phyloP scores from a whole-genome alignment of 2,888 invertebrate species.

The Apodemia duryi region DNA sequence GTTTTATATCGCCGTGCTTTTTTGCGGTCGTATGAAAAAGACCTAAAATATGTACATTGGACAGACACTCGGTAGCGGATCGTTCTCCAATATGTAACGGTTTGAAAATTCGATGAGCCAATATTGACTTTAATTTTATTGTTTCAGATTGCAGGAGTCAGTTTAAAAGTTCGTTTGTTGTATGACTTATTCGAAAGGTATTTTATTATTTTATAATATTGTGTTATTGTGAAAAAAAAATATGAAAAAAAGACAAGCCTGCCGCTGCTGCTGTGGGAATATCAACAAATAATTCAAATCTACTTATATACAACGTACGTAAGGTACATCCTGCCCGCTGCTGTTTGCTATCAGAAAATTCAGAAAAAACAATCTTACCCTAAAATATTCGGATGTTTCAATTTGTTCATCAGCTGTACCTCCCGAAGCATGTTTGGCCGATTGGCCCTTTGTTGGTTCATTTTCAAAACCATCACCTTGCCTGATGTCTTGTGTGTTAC shows the following conservation, averaged over 20 bases:
- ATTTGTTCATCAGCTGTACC: constrained; percentile 97
- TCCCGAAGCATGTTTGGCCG: constrained; percentile 97
- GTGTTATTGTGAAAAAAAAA: too few relatives aligned
- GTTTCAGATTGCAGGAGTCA: background rate
- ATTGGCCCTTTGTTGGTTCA: constrained; percentile 96
- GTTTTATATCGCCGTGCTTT: background rate
- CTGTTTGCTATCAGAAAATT: too few relatives aligned
- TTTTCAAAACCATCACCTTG: constrained; percentile 97
- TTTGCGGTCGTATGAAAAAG: background rate
- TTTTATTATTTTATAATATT: background rate
- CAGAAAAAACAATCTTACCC: constrained; percentile 76
- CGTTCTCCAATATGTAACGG: constrained; percentile 1
- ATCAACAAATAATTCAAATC: too few relatives aligned
- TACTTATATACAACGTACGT: too few relatives aligned
- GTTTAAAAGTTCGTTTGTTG: background rate
- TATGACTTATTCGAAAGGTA: background rate
- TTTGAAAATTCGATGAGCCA: background rate
- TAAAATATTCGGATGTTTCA: constrained; percentile 96
- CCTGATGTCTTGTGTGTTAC: constrained; percentile 95
- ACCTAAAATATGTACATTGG: background rate
- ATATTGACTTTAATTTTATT: constrained; percentile 3
- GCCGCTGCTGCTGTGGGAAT: too few relatives aligned
- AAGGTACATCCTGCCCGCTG: too few relatives aligned
- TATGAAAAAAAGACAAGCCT: too few relatives aligned
- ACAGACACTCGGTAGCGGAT: background rate